Percentiles rank a stretch among this genome's conserved stretches.
Evolutionary conservation across 2,797 vertebrate genomes (phyloP).

Genomic region (Ctenochaetus hawaiiensis): DNA sequence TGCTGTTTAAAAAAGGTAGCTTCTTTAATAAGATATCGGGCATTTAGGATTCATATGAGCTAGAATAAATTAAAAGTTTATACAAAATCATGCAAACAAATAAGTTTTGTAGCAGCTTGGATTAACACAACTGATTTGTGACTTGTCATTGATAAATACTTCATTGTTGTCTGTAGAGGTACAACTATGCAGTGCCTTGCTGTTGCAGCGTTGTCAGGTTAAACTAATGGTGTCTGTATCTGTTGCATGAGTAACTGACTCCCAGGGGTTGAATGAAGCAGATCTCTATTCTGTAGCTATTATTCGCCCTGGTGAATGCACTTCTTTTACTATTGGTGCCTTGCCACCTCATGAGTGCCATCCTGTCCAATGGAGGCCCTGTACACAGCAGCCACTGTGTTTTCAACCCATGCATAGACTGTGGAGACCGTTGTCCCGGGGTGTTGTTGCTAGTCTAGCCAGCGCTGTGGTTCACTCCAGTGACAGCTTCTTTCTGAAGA

Average conservation of each 20-base stretch:
- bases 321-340: constrained; percentile 56
- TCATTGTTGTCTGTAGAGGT: constrained; percentile 15
- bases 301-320: constrained; percentile 41
- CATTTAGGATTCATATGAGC: background rate
- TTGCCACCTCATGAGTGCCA: constrained; percentile 54
- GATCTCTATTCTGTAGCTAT: constrained; percentile 40
- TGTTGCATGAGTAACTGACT: constrained; percentile 27
- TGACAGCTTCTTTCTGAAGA: constrained; percentile 71
- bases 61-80: background rate
- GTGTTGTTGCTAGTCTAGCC: constrained; percentile 58
- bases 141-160: constrained; percentile 1
- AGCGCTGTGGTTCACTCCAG: constrained; percentile 55
- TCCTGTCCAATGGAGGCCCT: constrained; percentile 37
- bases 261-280: constrained; percentile 17
- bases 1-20: background rate
- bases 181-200: constrained; percentile 9
- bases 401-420: constrained; percentile 70
- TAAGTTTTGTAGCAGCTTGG: background rate
- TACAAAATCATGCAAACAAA: background rate
- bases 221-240: constrained; percentile 52
- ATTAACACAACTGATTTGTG: background rate
- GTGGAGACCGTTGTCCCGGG: constrained; percentile 68
- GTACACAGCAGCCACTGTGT: constrained; percentile 65
- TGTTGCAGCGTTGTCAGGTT: constrained; percentile 26
- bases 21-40: background rate